phyloP scores from a whole-genome alignment of 2,888 invertebrate species.

The Netelia melanura region DNA sequence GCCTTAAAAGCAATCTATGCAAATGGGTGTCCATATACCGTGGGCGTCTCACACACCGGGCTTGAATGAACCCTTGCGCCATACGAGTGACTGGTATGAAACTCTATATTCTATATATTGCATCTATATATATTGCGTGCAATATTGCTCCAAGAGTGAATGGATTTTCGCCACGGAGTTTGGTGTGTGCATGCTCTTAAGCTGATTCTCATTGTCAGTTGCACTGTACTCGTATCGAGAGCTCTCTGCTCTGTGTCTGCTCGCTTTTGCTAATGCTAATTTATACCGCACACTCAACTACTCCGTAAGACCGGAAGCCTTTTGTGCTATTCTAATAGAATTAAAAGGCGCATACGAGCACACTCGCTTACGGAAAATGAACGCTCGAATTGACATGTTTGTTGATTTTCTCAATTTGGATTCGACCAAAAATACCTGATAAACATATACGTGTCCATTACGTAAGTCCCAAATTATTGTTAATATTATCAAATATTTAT shows the following conservation, averaged over 20 bases:
- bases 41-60: conserved; percentile 74
- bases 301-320: conserved; percentile 48
- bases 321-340: conserved; percentile 2
- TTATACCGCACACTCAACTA: conserved; percentile 33
- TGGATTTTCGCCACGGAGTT: conserved; percentile 75
- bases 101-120: neutral
- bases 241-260: neutral
- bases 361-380: too few relatives aligned
- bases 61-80: conserved; percentile 80
- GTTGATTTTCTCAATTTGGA: too few relatives aligned
- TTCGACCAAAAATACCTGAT: too few relatives aligned
- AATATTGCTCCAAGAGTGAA: conserved; percentile 72
- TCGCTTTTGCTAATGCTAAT: neutral
- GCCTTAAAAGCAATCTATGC: conserved; percentile 73
- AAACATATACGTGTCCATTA: too few relatives aligned
- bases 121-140: conserved; percentile 9
- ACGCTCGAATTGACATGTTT: too few relatives aligned
- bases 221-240: too few relatives aligned
- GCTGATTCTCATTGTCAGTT: too few relatives aligned
- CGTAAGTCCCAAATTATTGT: too few relatives aligned
- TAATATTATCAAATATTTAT: too few relatives aligned
- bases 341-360: neutral
- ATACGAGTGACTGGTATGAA: conserved; percentile 56
- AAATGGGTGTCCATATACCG: conserved; percentile 73
- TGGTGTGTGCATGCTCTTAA: conserved; percentile 23